These are phyloP conservation scores for Peromyscus nudipes DNA, from an alignment of 2,797 vertebrate genomes.

Conservation along the genomic window DNA sequence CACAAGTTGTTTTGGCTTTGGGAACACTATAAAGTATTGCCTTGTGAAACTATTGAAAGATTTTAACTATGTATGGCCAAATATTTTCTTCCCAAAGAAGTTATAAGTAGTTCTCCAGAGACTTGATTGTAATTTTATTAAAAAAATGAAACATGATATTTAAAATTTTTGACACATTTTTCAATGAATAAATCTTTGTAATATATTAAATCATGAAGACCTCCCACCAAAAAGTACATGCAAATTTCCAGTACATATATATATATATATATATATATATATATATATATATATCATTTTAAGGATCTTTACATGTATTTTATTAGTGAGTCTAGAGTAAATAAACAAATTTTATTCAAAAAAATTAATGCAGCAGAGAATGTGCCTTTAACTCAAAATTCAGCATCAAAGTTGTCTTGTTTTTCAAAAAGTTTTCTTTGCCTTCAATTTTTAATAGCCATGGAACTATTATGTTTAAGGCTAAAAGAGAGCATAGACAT, in stretches of 20 bases:
- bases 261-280: background rate
- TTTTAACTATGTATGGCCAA: background rate
- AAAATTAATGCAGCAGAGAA: background rate
- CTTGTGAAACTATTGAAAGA: background rate
- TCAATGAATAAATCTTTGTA: background rate
- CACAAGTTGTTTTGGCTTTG: background rate
- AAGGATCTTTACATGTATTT: background rate
- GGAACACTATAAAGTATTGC: background rate
- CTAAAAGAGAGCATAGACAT: background rate
- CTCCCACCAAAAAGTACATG: background rate
- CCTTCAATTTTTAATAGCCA: background rate
- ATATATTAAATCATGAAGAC: background rate
- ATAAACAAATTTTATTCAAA: background rate
- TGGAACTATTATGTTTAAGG: background rate
- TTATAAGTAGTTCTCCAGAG: background rate
- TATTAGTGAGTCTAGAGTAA: background rate
- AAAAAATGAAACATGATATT: conserved; percentile 49
- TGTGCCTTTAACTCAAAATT: conserved; percentile 25
- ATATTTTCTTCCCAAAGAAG: background rate
- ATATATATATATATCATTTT: conserved; percentile 6
- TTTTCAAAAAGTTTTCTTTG: background rate
- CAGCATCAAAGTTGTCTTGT: background rate
- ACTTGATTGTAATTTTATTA: background rate
- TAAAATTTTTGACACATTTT: conserved; percentile 8
- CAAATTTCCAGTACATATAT: background rate